phyloP scores from a whole-genome alignment of 2,888 invertebrate genomes.

The Diarsia rubi region DNA sequence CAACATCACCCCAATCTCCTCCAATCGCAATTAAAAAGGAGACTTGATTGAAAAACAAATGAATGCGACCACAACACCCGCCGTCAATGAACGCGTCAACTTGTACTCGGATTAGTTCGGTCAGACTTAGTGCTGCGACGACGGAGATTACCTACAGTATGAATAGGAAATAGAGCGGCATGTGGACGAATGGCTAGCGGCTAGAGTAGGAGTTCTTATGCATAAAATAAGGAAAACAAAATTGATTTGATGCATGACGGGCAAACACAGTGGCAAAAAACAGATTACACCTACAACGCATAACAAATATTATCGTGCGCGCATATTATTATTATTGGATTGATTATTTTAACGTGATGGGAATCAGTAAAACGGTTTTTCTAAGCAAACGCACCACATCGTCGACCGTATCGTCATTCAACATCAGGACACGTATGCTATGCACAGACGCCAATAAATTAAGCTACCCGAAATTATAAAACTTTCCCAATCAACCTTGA shows the following conservation, averaged over 20 bases:
- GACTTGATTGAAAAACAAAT: slow-evolving; percentile 55
- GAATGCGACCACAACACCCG: slow-evolving; percentile 33
- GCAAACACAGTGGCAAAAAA: too few relatives aligned
- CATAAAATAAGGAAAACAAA: too few relatives aligned
- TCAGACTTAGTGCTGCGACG: slow-evolving; percentile 23
- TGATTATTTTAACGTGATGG: neutral
- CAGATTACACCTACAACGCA: too few relatives aligned
- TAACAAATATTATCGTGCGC: too few relatives aligned
- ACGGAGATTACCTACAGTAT: slow-evolving; percentile 32
- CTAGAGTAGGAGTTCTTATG: neutral
- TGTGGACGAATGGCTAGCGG: neutral
- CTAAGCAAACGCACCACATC: neutral
- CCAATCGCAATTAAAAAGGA: slow-evolving; percentile 43
- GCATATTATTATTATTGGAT: too few relatives aligned
- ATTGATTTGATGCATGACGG: too few relatives aligned
- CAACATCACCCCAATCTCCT: slow-evolving; percentile 39
- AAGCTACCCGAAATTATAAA: too few relatives aligned
- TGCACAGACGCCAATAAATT: too few relatives aligned
- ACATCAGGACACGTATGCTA: neutral
- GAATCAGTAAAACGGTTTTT: neutral
- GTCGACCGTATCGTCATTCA: neutral
- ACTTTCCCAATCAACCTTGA: too few relatives aligned
- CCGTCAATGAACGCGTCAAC: slow-evolving; percentile 56
- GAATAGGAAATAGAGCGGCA: slow-evolving; percentile 20
- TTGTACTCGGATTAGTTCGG: slow-evolving; percentile 52